These are phyloP conservation scores for Pachypanchax playfairii DNA, from an alignment of 2,113 vertebrate genomes.

Conservation along the genomic window DNA sequence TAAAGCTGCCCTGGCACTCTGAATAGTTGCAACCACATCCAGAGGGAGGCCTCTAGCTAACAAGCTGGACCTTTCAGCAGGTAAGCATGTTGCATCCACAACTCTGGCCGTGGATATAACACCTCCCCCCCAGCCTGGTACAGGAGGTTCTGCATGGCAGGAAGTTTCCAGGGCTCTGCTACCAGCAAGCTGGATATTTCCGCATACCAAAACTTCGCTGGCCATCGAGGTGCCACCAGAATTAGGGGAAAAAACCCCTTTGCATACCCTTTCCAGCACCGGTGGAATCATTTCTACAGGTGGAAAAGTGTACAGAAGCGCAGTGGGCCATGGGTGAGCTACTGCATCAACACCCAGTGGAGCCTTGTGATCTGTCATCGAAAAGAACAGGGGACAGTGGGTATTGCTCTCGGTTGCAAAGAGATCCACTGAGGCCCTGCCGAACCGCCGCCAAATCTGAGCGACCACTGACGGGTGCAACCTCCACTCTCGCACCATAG, in stretches of 20 bases:
- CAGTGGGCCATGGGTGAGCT: background rate
- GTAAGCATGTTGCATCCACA: too few relatives aligned
- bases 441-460: too few relatives aligned
- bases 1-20: too few relatives aligned
- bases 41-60: too few relatives aligned
- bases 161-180: background rate
- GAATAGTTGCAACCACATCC: too few relatives aligned
- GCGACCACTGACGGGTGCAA: too few relatives aligned
- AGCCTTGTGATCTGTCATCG: background rate
- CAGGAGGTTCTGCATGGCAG: background rate
- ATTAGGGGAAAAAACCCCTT: background rate
- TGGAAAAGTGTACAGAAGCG: background rate
- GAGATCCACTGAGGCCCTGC: too few relatives aligned
- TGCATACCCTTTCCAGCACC: background rate
- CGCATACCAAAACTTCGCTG: background rate
- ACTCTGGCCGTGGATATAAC: too few relatives aligned
- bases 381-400: background rate
- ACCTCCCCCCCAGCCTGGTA: too few relatives aligned
- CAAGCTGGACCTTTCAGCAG: too few relatives aligned
- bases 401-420: background rate
- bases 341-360: background rate
- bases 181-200: background rate
- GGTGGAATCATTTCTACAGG: background rate
- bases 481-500: too few relatives aligned
- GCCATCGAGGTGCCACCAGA: background rate